Evolutionary conservation across 2,797 vertebrate species (phyloP).

Genomic region (Heteromormyrus szaboi): DNA sequence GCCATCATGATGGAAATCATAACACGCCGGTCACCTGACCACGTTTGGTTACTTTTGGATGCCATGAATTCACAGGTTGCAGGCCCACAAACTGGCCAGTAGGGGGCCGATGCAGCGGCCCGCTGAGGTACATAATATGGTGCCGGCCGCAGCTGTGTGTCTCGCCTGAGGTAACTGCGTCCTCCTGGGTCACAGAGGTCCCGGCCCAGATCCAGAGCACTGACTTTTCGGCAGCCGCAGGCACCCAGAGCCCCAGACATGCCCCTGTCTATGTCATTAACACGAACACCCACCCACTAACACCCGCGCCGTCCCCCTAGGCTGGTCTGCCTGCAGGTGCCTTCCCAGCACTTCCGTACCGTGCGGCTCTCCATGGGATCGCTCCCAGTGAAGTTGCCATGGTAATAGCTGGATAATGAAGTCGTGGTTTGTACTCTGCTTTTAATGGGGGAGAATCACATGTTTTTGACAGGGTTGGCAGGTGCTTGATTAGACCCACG

Average conservation of each 20-base stretch:
- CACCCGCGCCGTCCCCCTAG: not conserved
- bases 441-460: not conserved
- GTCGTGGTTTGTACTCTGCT: not conserved
- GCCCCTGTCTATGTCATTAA: not conserved
- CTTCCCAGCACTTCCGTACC: not conserved
- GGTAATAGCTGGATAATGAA: not conserved
- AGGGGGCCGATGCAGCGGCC: not conserved
- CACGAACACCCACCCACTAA: not conserved
- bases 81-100: not conserved
- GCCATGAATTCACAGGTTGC: not conserved
- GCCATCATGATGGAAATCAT: not conserved
- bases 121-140: not conserved
- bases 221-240: not conserved
- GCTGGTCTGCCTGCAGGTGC: not conserved
- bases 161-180: not conserved
- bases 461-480: not conserved
- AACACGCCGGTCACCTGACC: not conserved
- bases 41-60: not conserved
- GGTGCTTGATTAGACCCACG: not conserved
- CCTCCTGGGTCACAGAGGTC: not conserved
- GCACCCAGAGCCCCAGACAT: not conserved
- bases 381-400: slow-evolving; percentile 4
- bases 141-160: not conserved
- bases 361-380: not conserved
- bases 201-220: not conserved